Evolutionary conservation across 2,888 invertebrate genomes (phyloP).

Genomic region (Thecophora atra): DNA sequence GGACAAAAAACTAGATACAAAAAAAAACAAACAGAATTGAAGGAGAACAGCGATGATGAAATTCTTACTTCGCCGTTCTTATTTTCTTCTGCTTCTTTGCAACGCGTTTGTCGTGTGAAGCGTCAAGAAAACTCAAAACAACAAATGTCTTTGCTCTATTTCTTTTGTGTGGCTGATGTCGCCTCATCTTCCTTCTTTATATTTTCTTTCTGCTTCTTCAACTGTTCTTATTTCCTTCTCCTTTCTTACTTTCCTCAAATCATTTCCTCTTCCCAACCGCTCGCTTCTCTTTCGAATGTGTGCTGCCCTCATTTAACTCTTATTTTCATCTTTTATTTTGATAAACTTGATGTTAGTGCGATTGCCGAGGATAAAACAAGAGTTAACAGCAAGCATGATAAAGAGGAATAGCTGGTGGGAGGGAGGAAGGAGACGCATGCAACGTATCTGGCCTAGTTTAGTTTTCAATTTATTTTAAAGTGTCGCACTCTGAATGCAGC

Average conservation of each 20-base stretch:
- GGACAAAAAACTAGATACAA: no score
- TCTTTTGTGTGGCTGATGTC: background rate
- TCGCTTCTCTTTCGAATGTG: background rate
- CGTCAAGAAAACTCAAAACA: conserved; percentile 4
- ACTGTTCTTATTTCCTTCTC: background rate
- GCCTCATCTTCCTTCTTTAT: background rate
- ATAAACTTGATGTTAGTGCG: background rate
- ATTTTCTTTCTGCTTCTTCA: background rate
- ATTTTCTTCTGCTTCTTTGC: no score
- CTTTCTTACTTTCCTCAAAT: background rate
- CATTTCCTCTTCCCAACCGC: no score
- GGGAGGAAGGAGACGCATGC: background rate
- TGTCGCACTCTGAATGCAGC: conserved; percentile 8
- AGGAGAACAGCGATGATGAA: no score
- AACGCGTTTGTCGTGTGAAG: background rate
- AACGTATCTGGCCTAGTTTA: conserved; percentile 21
- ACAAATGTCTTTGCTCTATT: conserved; percentile 4
- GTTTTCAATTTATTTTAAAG: conserved; percentile 20
- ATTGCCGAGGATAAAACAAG: background rate
- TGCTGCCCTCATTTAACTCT: conserved; percentile 15
- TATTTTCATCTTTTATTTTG: conserved; percentile 10
- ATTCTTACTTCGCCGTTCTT: no score
- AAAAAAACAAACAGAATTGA: no score
- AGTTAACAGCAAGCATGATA: background rate
- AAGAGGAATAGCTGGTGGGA: background rate